A percentile compares a stretch with the other conserved stretches of the same genome.
Conservation (phyloP, 2,888 invertebrate genomes). For the Melipona bicolor region DNA sequence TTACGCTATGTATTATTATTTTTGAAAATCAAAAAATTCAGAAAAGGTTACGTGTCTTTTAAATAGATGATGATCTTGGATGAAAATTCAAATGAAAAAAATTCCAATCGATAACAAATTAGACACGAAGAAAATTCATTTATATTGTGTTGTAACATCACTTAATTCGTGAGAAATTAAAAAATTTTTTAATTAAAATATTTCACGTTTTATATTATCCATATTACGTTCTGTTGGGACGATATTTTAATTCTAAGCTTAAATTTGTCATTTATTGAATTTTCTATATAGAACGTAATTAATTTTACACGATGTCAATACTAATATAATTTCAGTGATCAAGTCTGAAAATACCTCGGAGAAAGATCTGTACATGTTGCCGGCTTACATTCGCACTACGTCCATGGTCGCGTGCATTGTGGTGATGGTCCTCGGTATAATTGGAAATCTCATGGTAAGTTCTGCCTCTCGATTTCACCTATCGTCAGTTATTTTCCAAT, state of each 20-base stretch:
- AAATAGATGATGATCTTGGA: neutral
- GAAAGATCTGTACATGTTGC: conserved; percentile 86
- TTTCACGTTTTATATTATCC: too few species aligned
- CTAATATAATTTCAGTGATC: conserved; percentile 67
- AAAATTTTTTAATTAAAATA: too few species aligned
- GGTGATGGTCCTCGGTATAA: conserved; percentile 95
- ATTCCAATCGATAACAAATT: neutral
- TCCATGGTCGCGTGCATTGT: conserved; percentile 95
- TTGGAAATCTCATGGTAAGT: conserved; percentile 94
- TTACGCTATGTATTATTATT: too few species aligned
- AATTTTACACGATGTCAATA: neutral
- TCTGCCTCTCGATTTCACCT: neutral
- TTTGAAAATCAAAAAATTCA: too few species aligned
- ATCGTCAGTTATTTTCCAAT: neutral
- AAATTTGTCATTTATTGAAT: neutral
- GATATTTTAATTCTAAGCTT: too few species aligned
- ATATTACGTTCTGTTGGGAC: too few species aligned
- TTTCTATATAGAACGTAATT: neutral
- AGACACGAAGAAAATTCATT: neutral
- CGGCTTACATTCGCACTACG: conserved; percentile 93
- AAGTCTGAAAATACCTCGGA: conserved; percentile 74
- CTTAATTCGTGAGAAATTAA: too few species aligned
- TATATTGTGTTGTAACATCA: too few species aligned
- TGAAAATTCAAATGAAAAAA: neutral
- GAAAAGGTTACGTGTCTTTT: too few species aligned